phyloP scores from a whole-genome alignment of 2,888 invertebrate genomes.

The Andrena flavipes region DNA sequence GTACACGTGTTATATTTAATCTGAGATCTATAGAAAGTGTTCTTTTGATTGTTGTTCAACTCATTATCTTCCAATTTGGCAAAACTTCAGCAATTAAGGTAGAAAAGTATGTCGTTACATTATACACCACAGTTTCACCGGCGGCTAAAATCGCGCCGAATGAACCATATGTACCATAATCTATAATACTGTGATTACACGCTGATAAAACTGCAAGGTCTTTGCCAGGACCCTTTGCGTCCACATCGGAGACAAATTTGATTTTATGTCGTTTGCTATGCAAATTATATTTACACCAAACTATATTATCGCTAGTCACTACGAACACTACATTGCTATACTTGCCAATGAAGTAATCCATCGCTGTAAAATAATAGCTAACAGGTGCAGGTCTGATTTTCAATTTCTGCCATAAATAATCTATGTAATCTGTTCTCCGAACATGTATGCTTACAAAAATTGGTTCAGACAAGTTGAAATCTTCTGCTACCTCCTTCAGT shows the following conservation, averaged over 20 bases:
- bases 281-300: conserved; percentile 83
- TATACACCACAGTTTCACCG: conserved; percentile 84
- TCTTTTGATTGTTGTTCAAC: conserved; percentile 73
- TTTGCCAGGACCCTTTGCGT: conserved; percentile 81
- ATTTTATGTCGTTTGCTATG: conserved; percentile 75
- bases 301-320: conserved; percentile 84
- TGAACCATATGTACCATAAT: conserved; percentile 84
- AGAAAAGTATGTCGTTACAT: conserved; percentile 82
- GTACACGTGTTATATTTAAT: conserved; percentile 35
- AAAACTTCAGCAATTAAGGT: conserved; percentile 82
- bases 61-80: conserved; percentile 83
- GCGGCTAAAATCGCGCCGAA: conserved; percentile 83
- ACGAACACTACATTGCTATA: conserved; percentile 82
- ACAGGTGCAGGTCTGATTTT: conserved; percentile 82
- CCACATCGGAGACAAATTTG: conserved; percentile 79
- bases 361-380: conserved; percentile 82
- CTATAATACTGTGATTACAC: conserved; percentile 85
- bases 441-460: conserved; percentile 87
- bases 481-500: conserved; percentile 79
- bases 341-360: conserved; percentile 83
- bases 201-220: conserved; percentile 83
- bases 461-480: conserved; percentile 76
- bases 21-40: conserved; percentile 38
- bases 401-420: conserved; percentile 86
- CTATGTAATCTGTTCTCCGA: conserved; percentile 86